Evolutionary conservation across 2,797 vertebrate species (phyloP), one percentile per base, ranked within the genome.

Genomic region (Silurus aristotelis): DNA sequence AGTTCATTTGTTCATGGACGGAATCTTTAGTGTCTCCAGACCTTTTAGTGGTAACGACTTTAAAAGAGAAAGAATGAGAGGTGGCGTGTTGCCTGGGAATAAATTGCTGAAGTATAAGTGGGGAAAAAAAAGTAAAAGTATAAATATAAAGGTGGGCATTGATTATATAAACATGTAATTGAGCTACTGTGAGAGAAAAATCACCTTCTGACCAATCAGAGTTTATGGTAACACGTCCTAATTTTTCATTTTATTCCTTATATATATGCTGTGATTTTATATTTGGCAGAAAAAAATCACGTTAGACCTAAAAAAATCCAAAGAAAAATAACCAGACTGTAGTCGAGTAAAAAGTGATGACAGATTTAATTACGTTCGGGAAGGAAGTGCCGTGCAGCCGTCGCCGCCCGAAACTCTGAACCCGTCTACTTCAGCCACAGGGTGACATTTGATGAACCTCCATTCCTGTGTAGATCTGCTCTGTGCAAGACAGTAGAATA

Each of bases 301-400:
- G 56, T 13, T 31, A 61, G 71, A 27, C 17, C 19, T 0, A 78
- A 48, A 71, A 71, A 48, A 68, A 55, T 70, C 60, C 27, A 20
- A 25, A 86, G 19, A 15, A 68, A 71, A 85, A 43, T 84, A 63
- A 84, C 31, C 60, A 80, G 67, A 38, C 17, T 20, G 73, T 5
- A 63, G 58, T 83, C 82, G 80, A 88, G 78, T 87, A 63, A 86
- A 43, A 85, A 60, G 83, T 60, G 84, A 78, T 79, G 83, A 86
- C 86, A 85, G 84, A 31, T 58, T 75, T 58, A 12, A 17, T 66
- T 17, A 38, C 38, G 63, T 83, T 77, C 43, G 46, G 20, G 17
- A 25, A 4, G 43, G 25, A 20, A 22, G 6, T 52, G n/a, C 6
- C 22, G 27, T 63, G 66, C 52, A 38, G 31, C 25, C 58, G 25